Percentiles rank a stretch among this genome's conserved stretches.
phyloP scores from a whole-genome alignment of 2,797 vertebrate genomes.

The Tragopan temminckii region DNA sequence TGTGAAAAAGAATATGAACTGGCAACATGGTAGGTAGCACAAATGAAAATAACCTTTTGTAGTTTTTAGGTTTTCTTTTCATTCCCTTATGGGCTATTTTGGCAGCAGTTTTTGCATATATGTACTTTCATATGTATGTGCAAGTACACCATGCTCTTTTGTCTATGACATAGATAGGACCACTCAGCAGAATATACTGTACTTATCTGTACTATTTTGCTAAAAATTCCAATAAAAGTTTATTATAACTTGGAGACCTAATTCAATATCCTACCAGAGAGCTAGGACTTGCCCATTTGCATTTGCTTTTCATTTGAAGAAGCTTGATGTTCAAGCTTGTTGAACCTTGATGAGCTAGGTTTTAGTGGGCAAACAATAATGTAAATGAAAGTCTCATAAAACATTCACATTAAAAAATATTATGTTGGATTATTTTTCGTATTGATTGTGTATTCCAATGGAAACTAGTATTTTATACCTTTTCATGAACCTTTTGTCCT shows the following conservation, averaged over 20 bases:
- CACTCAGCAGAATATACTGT: not conserved
- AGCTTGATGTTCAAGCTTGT: not conserved
- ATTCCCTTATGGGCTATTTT: not conserved
- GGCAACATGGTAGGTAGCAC: not conserved
- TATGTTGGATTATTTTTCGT: not conserved
- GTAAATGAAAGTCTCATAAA: not conserved
- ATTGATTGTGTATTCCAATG: not conserved
- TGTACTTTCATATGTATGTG: rapidly evolving
- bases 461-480: constrained; percentile 82
- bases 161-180: rapidly evolving
- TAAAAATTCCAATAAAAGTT: not conserved
- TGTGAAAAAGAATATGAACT: not conserved
- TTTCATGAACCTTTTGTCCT: constrained; percentile 93
- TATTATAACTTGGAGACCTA: not conserved
- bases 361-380: not conserved
- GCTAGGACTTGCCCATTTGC: not conserved
- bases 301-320: not conserved
- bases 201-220: not conserved
- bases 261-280: not conserved
- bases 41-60: not conserved
- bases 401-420: not conserved
- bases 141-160: not conserved
- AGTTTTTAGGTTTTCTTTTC: not conserved
- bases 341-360: not conserved
- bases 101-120: not conserved